These are phyloP conservation scores for Argentina silus DNA, from an alignment of 2,797 vertebrate species.

Conservation along the genomic window DNA sequence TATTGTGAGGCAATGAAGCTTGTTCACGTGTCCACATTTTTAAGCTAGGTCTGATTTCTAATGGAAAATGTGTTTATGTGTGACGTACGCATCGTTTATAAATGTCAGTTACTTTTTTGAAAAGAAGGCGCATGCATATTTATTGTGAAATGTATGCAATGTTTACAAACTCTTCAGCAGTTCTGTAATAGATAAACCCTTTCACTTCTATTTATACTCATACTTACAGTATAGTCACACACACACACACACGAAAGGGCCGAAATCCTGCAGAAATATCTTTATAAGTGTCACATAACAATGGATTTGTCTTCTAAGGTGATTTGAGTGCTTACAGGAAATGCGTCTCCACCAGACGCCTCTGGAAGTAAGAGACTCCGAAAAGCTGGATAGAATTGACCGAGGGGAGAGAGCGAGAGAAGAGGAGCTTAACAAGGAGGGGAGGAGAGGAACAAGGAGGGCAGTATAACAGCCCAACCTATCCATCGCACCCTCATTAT, in stretches of 20 bases:
- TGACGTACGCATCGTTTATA: no score
- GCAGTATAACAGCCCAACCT: slow-evolving; percentile 27
- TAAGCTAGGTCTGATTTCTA: no score
- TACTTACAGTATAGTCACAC: not conserved
- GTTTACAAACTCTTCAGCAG: no score
- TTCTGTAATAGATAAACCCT: no score
- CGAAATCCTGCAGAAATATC: not conserved
- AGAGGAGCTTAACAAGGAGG: not conserved
- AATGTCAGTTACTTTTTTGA: no score
- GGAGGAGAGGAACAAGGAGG: slow-evolving; percentile 4
- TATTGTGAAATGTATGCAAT: no score
- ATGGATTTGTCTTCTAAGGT: slow-evolving; percentile 13
- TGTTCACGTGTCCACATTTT: no score
- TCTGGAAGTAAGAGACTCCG: not conserved
- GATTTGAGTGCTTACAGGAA: slow-evolving; percentile 30
- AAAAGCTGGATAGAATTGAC: not conserved
- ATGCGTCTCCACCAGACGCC: not conserved
- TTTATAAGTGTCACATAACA: not conserved
- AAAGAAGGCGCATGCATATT: no score
- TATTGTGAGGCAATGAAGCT: no score
- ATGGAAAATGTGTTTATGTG: no score
- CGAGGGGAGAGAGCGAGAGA: slow-evolving; percentile 4
- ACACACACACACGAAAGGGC: not conserved
- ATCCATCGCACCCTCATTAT: slow-evolving; percentile 33
- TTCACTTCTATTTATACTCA: no score